Conservation (phyloP, 2,113 vertebrate genomes). For the Heloderma charlesbogerti region DNA sequence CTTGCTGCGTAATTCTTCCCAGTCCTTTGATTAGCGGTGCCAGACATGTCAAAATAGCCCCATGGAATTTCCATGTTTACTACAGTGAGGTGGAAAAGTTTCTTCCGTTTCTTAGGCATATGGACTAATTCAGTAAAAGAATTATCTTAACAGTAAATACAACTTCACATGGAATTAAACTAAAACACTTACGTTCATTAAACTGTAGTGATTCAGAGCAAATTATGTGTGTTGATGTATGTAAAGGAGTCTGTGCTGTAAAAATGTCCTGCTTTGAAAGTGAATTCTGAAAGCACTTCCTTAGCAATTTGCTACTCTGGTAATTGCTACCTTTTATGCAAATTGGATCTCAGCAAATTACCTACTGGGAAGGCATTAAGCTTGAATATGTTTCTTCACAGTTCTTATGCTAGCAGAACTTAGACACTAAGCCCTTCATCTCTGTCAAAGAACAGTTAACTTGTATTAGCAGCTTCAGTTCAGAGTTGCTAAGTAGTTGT, state of each 20-base stretch:
- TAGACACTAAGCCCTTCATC: background rate
- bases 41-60: background rate
- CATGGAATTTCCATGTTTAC: background rate
- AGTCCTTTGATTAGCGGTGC: background rate
- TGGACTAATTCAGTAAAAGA: background rate
- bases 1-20: no score
- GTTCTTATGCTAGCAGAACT: background rate
- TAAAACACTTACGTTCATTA: background rate
- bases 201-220: background rate
- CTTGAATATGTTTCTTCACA: slow-evolving; percentile 10
- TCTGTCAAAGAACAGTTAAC: background rate
- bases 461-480: background rate
- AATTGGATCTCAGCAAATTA: slow-evolving; percentile 12
- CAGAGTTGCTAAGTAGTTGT: background rate
- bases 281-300: slow-evolving; percentile 2
- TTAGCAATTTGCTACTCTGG: slow-evolving; percentile 9
- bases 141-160: background rate
- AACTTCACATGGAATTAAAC: background rate
- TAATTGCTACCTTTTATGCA: background rate
- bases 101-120: background rate
- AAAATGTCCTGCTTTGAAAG: background rate
- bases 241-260: background rate
- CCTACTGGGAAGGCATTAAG: background rate
- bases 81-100: background rate
- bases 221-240: slow-evolving; percentile 7